Conservation (phyloP, 2,113 vertebrate species). For the Psittacus erithacus region DNA sequence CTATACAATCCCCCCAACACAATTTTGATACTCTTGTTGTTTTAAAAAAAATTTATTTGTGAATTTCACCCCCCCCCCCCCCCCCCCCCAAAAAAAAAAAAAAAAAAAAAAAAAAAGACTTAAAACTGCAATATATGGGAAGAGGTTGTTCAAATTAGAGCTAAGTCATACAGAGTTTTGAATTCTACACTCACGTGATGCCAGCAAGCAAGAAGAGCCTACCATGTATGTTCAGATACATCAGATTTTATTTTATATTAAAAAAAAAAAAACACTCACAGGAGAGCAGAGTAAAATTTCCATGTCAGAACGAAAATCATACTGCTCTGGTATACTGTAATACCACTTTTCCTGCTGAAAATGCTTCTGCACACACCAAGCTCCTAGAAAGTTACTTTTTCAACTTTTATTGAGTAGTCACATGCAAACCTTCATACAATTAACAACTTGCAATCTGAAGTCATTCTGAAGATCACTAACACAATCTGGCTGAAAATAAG, state of each 20-base stretch:
- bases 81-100: no score
- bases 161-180: not conserved
- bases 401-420: not conserved
- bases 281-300: not conserved
- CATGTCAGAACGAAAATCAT: not conserved
- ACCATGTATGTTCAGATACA: not conserved
- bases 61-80: not conserved
- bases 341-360: not conserved
- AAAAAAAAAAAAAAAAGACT: not conserved
- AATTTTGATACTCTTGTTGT: no score
- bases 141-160: not conserved
- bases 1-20: no score
- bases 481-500: not conserved
- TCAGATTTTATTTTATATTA: not conserved
- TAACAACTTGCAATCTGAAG: not conserved
- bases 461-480: not conserved
- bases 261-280: not conserved
- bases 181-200: not conserved
- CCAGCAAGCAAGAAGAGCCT: not conserved
- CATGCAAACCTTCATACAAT: not conserved
- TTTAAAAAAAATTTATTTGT: no score
- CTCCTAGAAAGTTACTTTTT: not conserved
- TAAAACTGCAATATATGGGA: not conserved
- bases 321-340: not conserved
- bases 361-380: not conserved